Evolutionary conservation across 2,888 invertebrate genomes (phyloP), one percentile per base, ranked within the genome.

Genomic region (Apantesis nais): DNA sequence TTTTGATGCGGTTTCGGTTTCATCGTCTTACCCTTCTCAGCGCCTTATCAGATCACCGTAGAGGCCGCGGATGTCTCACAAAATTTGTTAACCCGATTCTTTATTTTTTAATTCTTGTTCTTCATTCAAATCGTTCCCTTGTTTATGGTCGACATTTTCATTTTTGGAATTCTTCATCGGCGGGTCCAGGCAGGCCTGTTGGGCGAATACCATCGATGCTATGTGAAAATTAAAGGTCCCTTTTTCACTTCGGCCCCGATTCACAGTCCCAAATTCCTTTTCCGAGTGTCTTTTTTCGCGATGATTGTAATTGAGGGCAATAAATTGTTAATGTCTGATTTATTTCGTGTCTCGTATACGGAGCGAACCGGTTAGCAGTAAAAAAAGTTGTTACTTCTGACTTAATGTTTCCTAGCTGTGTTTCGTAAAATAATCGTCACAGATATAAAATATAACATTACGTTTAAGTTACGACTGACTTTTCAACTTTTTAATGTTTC

Each of bases 141-240:
- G 95, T 95, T 95, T 95, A 95, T 94, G 90, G 95, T 88, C 90
- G 90, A 91, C 93, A 93, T 95, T 95, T 95, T 94, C 90, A 92
- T 94, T 91, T 93, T 94, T 95, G 82, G 91, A 93, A 95, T 95
- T 92, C 93, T 85, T 84, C 76, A 76, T 80, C 77, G 80, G 81
- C 77, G 79, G 78, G 81, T 66, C 85, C 78, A 80, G 84, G 82
- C 75, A 65, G 85, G 85, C 83, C 84, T 85, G 86, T 76, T 83
- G 83, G 85, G 79, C 86, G 90, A 88, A 91, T 92, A 85, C 93
- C 92, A 85, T 88, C 88, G 90, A 92, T 91, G 90, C 92, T 88
- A 89, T 90, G 90, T 92, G 94, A 92, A 87, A 94, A 94, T 93
- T 93, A 93, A 93, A 89, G 89, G 85, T 83, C 85, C 87, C 85